A percentile compares a stretch with the other conserved stretches of the same genome.
These are phyloP conservation scores for Ramphastos sulfuratus DNA, from an alignment of 2,113 vertebrate genomes.

Conservation along the genomic window DNA sequence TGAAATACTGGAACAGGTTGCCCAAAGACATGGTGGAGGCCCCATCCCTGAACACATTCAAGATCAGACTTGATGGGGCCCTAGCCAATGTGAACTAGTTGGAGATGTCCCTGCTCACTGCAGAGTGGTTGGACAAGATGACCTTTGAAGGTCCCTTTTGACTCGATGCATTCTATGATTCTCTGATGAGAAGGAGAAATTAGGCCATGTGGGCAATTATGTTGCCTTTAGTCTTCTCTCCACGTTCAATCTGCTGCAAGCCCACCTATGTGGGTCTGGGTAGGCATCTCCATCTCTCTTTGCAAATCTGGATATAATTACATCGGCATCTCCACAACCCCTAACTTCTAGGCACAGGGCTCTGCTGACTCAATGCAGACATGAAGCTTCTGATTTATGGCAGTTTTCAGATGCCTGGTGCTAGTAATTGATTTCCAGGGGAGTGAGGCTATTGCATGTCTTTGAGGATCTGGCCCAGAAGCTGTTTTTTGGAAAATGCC, in stretches of 20 bases:
- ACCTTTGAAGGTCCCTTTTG: too few species aligned
- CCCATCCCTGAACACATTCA: too few species aligned
- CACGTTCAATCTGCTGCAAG: neutral
- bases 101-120: too few species aligned
- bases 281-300: neutral
- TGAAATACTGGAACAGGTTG: too few species aligned
- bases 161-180: too few species aligned
- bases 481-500: constrained; percentile 52
- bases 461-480: constrained; percentile 30
- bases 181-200: neutral
- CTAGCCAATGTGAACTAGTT: too few species aligned
- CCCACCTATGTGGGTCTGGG: fast-evolving
- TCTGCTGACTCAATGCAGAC: neutral
- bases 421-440: constrained; percentile 17
- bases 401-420: neutral
- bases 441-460: neutral
- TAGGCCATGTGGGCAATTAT: neutral
- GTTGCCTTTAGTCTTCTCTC: neutral
- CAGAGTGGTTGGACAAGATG: too few species aligned
- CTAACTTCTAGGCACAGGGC: neutral
- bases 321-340: neutral
- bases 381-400: neutral
- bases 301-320: neutral
- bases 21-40: too few species aligned
- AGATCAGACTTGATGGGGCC: too few species aligned